A percentile compares a stretch with the other conserved stretches of the same genome.
These are phyloP conservation scores for Aplocera efformata DNA, from an alignment of 2,888 invertebrate genomes.

Conservation along the genomic window DNA sequence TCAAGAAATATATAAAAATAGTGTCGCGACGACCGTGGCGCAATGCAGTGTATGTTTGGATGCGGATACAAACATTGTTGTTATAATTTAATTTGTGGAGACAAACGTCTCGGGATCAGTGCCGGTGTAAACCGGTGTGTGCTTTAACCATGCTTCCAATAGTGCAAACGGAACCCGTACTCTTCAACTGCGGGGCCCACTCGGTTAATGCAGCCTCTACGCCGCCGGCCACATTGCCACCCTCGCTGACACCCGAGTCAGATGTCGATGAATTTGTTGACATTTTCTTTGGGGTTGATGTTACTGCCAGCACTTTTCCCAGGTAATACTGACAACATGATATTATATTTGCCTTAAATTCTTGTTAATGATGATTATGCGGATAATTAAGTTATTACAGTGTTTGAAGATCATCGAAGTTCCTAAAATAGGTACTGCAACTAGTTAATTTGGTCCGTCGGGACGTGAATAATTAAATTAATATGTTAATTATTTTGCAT, in stretches of 20 bases:
- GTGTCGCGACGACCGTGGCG: slow-evolving; percentile 73
- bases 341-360: no score
- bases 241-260: slow-evolving; percentile 70
- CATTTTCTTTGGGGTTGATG: slow-evolving; percentile 75
- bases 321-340: slow-evolving; percentile 37
- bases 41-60: slow-evolving; percentile 78
- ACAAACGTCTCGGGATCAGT: slow-evolving; percentile 51
- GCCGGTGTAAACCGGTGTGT: slow-evolving; percentile 54
- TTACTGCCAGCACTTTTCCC: slow-evolving; percentile 64
- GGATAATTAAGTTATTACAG: no score
- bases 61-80: slow-evolving; percentile 65
- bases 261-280: slow-evolving; percentile 73
- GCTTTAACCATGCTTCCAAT: slow-evolving; percentile 71
- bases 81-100: slow-evolving; percentile 57
- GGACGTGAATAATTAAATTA: no score
- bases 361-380: no score
- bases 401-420: no score
- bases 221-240: slow-evolving; percentile 68
- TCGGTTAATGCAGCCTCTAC: slow-evolving; percentile 58
- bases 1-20: slow-evolving; percentile 55
- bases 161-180: slow-evolving; percentile 71
- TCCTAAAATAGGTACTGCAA: no score
- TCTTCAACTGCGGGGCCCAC: slow-evolving; percentile 65
- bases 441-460: no score
- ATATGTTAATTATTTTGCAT: no score